Evolutionary conservation across 2,888 invertebrate species (phyloP).

Genomic region (Xestia rhomboidea): DNA sequence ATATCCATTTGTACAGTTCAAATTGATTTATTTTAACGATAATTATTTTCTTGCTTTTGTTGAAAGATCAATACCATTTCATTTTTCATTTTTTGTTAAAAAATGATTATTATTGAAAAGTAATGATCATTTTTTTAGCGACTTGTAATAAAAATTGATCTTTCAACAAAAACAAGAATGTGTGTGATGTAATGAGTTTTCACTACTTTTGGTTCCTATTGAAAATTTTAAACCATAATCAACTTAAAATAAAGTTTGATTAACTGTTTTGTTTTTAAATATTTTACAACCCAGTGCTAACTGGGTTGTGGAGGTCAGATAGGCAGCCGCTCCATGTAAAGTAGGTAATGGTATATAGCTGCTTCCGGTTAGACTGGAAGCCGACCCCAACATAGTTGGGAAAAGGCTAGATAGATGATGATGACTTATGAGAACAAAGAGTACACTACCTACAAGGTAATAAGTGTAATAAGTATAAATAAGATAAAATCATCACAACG

Average conservation of each 20-base stretch:
- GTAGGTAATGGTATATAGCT: too few relatives aligned
- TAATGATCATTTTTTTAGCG: too few relatives aligned
- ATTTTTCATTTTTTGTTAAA: too few relatives aligned
- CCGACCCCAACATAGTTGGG: too few relatives aligned
- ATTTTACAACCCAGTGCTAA: too few relatives aligned
- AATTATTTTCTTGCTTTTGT: neutral
- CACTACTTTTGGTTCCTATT: neutral
- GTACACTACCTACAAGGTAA: neutral
- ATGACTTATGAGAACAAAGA: neutral
- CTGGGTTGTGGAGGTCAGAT: too few relatives aligned
- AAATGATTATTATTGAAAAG: neutral
- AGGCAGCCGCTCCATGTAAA: too few relatives aligned
- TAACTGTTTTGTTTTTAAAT: neutral
- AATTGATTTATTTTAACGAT: constrained; percentile 5
- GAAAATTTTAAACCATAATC: neutral
- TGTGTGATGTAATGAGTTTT: neutral
- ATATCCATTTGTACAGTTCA: neutral
- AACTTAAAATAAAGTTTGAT: neutral
- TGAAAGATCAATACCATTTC: neutral
- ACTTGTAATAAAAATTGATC: too few relatives aligned
- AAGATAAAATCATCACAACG: neutral
- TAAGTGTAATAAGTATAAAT: neutral
- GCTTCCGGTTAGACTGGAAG: too few relatives aligned
- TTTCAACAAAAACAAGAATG: too few relatives aligned
- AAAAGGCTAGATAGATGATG: too few relatives aligned